Percentiles rank a stretch among this genome's conserved stretches.
phyloP scores from a whole-genome alignment of 2,888 invertebrate genomes.

The Ormyrus rosae region DNA sequence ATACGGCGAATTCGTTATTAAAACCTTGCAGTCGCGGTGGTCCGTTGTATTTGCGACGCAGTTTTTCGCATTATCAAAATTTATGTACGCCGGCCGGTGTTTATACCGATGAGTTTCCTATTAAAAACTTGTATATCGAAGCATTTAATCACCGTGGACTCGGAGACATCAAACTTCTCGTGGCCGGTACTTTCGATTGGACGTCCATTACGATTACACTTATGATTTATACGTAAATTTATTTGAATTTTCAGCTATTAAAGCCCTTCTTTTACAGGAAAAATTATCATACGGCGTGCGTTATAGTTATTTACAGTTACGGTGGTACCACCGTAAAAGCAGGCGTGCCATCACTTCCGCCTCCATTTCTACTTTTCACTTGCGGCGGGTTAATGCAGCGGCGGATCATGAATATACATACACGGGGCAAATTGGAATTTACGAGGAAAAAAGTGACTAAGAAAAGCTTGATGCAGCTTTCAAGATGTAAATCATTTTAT shows the following conservation, averaged over 20 bases:
- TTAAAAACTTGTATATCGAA: background rate
- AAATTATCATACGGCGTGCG: slow-evolving; percentile 35
- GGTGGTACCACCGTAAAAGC: slow-evolving; percentile 34
- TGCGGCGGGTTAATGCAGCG: background rate
- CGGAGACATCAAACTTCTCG: background rate
- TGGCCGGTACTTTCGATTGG: background rate
- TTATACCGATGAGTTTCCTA: background rate
- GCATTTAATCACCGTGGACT: background rate
- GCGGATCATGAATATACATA: slow-evolving; percentile 36
- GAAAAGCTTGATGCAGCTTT: background rate
- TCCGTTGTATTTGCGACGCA: too few species aligned
- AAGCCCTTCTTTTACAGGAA: slow-evolving; percentile 28
- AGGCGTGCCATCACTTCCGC: slow-evolving; percentile 27
- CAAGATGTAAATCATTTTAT: slow-evolving; percentile 3
- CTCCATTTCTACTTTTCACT: slow-evolving; percentile 42
- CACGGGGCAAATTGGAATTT: slow-evolving; percentile 28
- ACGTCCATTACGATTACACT: background rate
- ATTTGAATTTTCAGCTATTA: slow-evolving; percentile 31
- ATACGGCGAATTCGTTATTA: too few species aligned
- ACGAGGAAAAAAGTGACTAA: slow-evolving; percentile 3
- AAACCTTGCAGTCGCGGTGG: too few species aligned
- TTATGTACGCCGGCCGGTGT: background rate
- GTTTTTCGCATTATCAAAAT: too few species aligned
- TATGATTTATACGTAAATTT: slow-evolving; percentile 5
- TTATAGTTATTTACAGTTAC: slow-evolving; percentile 45